A percentile compares a stretch with the other conserved stretches of the same genome.
Evolutionary conservation across 2,797 vertebrate genomes (phyloP).

Genomic region (Platyrinchus mystaceus): DNA sequence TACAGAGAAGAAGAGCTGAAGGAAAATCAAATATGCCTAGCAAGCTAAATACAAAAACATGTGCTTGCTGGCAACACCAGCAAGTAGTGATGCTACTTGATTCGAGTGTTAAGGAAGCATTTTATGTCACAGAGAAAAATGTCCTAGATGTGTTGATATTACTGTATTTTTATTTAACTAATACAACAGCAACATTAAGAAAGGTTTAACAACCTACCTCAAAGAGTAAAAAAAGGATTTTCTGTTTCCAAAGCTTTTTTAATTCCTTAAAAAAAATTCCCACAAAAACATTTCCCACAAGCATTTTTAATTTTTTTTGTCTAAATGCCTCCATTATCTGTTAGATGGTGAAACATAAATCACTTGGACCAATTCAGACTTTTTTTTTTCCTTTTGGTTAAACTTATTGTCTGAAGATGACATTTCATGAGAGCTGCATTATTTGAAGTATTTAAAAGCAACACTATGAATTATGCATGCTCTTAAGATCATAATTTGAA

Average conservation of each 20-base stretch:
- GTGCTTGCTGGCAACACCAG: background rate
- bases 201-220: background rate
- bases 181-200: background rate
- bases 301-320: background rate
- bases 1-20: background rate
- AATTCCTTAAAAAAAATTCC: background rate
- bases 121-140: constrained; percentile 2
- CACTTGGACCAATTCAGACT: background rate
- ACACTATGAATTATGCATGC: background rate
- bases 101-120: background rate
- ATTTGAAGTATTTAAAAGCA: background rate
- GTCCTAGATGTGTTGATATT: background rate
- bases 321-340: background rate
- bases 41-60: constrained; percentile 7
- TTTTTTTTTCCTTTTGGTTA: background rate
- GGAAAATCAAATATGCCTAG: constrained; percentile 25
- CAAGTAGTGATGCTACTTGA: background rate
- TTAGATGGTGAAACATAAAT: background rate
- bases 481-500: background rate
- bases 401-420: background rate
- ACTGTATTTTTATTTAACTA: background rate
- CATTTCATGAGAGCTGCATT: background rate
- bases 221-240: background rate
- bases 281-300: background rate
- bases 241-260: background rate